Percentiles rank a stretch among this genome's conserved stretches.
These are phyloP conservation scores for Todiramphus saurophagus DNA, from an alignment of 2,113 vertebrate species.

Conservation along the genomic window DNA sequence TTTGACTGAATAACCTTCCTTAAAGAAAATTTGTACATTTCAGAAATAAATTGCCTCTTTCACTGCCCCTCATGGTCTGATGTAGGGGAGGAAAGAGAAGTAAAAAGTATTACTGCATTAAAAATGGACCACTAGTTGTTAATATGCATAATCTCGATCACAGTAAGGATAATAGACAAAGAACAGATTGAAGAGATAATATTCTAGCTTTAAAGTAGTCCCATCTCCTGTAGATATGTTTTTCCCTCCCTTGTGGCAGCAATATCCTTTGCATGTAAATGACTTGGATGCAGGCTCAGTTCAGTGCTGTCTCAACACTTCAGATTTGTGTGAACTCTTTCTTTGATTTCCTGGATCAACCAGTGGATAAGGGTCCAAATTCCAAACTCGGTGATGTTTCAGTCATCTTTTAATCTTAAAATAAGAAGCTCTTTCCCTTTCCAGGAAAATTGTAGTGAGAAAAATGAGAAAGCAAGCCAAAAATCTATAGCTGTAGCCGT, in stretches of 20 bases:
- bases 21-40: not conserved
- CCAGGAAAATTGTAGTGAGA: slow-evolving; percentile 5
- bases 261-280: slow-evolving; percentile 41
- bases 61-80: not conserved
- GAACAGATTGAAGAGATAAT: slow-evolving; percentile 47
- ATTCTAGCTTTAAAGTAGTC: not conserved
- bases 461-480: not conserved
- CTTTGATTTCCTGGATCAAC: not conserved
- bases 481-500: not conserved
- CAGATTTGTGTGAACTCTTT: not conserved
- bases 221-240: not conserved
- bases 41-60: not conserved
- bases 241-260: not conserved
- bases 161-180: slow-evolving; percentile 22
- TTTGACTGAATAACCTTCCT: not conserved
- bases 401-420: not conserved
- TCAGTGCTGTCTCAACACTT: not conserved
- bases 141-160: not conserved
- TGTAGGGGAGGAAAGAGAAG: not conserved
- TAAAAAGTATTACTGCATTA: not conserved
- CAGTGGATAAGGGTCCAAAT: not conserved
- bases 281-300: not conserved
- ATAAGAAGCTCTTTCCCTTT: not conserved
- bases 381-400: not conserved
- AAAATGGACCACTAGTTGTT: not conserved